Base-by-base conservation (phyloP, 1,140 invertebrate species). In the Zaprionus camerounensis region DNA sequence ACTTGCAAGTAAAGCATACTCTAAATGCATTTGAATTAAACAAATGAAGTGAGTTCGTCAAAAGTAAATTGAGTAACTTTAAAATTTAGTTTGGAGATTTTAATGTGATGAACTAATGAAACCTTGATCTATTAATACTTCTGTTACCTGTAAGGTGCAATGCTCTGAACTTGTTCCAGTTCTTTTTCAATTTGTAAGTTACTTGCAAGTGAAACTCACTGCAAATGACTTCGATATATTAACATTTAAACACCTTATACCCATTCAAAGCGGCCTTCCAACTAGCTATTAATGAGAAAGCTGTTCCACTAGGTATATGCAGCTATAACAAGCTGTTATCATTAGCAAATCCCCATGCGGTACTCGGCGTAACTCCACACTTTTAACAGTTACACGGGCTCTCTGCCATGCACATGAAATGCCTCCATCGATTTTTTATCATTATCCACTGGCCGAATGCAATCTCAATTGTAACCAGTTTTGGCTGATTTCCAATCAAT, bases 401-500 rank as follows among this genome's bases (percentile, higher is more conserved):
- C 31, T 11, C 9, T 34, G 31, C 31, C 1, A 15, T 13, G 6
- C 46, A 13, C 20, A 24, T 13, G 3, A 1, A 13, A 13, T 24
- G 46, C 17, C 12, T 24, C 1, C 46, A 51, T 46, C n/a, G 41
- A 51, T 20, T 51, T 51, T 51, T 51, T 51, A 51, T 51, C 46
- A 51, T 51, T 51, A 51, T 51, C 46, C 46, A 17, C 41, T 46
- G 41, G 46, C 20, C 46, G 12, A 22, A 22, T 51, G 46, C 46
- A 51, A 51, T 51, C 46, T 51, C 46, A 51, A 51, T 51, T 20
- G n/a, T 51, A 51, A 51, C 74, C 79, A 78, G 17, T 76, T 81
- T 78, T 69, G 80, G 66, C 75, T 61, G 65, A 75, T 71, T 82
- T 82, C 73, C 80, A 82, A 82, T 82, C 80, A 82, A 82, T 82